Evolutionary conservation across 2,888 invertebrate species (phyloP), one percentile per base, ranked within the genome.

Genomic region (Dioctria rufipes): DNA sequence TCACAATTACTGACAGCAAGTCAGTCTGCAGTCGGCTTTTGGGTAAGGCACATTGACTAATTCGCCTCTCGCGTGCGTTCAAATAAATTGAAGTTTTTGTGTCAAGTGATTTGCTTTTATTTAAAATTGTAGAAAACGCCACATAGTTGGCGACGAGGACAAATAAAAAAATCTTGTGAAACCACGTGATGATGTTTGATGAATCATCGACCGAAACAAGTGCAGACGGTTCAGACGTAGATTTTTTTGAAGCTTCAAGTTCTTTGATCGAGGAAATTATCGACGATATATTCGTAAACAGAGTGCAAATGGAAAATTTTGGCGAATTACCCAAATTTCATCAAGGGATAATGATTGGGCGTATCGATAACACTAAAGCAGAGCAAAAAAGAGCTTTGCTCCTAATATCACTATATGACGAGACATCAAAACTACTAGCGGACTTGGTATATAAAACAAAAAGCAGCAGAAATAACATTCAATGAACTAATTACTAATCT

Each of bases 361-460:
- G 49, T 5, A 13, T 58, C n/a, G 58, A 5, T 4, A 13, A n/a
- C 4, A 25, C 46, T 42, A 43, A 25, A 49, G 58, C 37, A 43
- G 46, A 46, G 8, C 46, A 46, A 46, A 58, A 58, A 54, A 42
- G 51, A 73, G 49, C 60, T 13, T 42, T 58, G 11, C 5, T 42
- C 5, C 13, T 13, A 13, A 58, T 13, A 13, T 75, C 11, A 51
- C 39, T 37, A 13, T 8, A 58, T 13, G 78, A 78, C 5, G 8
- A 3, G 13, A 61, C 60, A 3, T 60, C 42, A n/a, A 78, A 60
- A 25, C 63, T 78, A 5, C 43, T 43, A 37, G 13, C 4, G 61
- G n/a, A 43, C 46, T 6, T 78, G 13, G 58, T 58, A 37, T 78
- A 13, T 43, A 61, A n/a, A n/a, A n/a, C n/a, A 60, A 46, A 60